Evolutionary conservation across 2,797 vertebrate genomes (phyloP).

Genomic region (Basileuterus tristriatus): DNA sequence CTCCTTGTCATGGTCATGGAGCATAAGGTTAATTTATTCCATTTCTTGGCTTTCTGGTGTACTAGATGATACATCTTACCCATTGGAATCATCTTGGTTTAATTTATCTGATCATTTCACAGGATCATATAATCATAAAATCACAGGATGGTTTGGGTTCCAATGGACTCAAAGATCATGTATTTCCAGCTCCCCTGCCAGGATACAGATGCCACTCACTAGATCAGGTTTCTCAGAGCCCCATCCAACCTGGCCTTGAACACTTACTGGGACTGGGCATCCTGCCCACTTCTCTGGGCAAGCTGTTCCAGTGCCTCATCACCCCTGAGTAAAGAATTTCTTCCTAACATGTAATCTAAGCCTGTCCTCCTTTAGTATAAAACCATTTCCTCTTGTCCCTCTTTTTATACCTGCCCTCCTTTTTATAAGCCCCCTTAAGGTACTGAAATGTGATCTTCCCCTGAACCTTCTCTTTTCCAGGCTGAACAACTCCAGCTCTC

Average conservation of each 20-base stretch:
- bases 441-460: neutral
- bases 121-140: neutral
- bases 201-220: neutral
- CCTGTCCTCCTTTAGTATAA: neutral
- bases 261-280: neutral
- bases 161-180: neutral
- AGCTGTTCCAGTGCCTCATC: neutral
- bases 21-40: neutral
- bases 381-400: neutral
- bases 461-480: neutral
- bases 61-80: neutral
- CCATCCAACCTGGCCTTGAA: neutral
- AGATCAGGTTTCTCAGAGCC: neutral
- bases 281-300: neutral
- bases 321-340: neutral
- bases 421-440: neutral
- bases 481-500: neutral
- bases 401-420: neutral
- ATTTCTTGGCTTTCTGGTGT: neutral
- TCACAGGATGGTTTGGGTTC: neutral
- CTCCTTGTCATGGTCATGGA: neutral
- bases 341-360: neutral
- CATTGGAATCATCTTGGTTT: neutral
- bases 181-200: neutral
- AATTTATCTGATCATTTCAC: neutral